Percentiles rank a stretch among this genome's conserved stretches.
Evolutionary conservation across 2,113 vertebrate species (phyloP).

Genomic region (Cheilinus undulatus): DNA sequence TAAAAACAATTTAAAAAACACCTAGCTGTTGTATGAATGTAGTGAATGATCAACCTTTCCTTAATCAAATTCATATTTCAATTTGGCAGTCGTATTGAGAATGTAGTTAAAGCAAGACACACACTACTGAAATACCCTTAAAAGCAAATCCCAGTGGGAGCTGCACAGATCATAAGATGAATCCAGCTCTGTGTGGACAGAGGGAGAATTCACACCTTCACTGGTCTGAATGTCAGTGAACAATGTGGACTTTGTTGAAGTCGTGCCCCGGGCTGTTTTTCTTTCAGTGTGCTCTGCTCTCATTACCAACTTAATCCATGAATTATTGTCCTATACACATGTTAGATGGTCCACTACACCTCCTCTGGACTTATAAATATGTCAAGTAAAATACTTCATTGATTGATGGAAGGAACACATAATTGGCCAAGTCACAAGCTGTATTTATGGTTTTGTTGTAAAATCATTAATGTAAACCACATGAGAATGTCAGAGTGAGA

Average conservation of each 20-base stretch:
- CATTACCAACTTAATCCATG: slow-evolving; percentile 68
- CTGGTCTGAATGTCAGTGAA: slow-evolving; percentile 56
- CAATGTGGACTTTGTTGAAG: slow-evolving; percentile 73
- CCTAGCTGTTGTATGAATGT: neutral
- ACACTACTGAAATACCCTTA: slow-evolving; percentile 1
- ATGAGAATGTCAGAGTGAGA: slow-evolving; percentile 22
- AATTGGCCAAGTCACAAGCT: slow-evolving; percentile 41
- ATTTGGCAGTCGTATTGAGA: slow-evolving; percentile 5
- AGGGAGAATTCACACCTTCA: slow-evolving; percentile 60
- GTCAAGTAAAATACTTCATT: slow-evolving; percentile 61
- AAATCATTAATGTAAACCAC: slow-evolving; percentile 58
- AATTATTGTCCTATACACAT: slow-evolving; percentile 68
- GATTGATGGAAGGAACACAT: slow-evolving; percentile 61
- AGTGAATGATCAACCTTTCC: neutral
- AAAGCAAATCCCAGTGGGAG: slow-evolving; percentile 26
- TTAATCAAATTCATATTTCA: slow-evolving; percentile 28
- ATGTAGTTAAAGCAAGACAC: neutral
- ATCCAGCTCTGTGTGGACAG: slow-evolving; percentile 10
- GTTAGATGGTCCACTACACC: slow-evolving; percentile 60
- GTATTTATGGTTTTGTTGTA: slow-evolving; percentile 48
- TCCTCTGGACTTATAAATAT: slow-evolving; percentile 73
- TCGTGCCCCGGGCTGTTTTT: slow-evolving; percentile 61
- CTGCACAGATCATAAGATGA: slow-evolving; percentile 19
- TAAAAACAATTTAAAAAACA: neutral
- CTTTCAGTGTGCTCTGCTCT: slow-evolving; percentile 59